These are phyloP conservation scores for Chaitophorus viminalis DNA, from an alignment of 2,888 invertebrate genomes.

Conservation along the genomic window DNA sequence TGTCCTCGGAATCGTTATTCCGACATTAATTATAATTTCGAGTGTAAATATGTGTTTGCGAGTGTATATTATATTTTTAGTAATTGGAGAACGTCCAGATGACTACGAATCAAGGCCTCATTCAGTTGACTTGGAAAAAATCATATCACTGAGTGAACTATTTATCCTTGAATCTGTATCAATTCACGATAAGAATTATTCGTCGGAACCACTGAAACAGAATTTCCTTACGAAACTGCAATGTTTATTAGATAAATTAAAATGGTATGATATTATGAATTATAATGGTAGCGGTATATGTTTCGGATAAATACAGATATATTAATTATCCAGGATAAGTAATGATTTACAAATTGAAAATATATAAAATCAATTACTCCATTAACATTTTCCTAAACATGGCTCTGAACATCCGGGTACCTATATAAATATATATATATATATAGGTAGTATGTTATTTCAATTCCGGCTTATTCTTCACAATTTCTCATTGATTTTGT, in stretches of 20 bases:
- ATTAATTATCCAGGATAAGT: too few relatives aligned
- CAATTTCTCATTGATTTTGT: background rate
- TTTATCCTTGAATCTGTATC: slow-evolving; percentile 30
- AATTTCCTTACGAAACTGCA: slow-evolving; percentile 33
- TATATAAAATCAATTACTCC: too few relatives aligned
- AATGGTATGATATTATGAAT: slow-evolving; percentile 33
- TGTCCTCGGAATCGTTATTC: background rate
- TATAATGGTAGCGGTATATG: too few relatives aligned
- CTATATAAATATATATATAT: too few relatives aligned
- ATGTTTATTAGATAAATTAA: slow-evolving; percentile 38
- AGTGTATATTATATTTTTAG: background rate
- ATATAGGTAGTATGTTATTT: too few relatives aligned
- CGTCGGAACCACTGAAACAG: slow-evolving; percentile 49
- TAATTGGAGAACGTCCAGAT: slow-evolving; percentile 40
- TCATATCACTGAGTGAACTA: slow-evolving; percentile 43
- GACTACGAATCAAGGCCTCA: slow-evolving; percentile 18
- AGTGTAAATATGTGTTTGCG: background rate
- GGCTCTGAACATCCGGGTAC: too few relatives aligned
- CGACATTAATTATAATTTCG: background rate
- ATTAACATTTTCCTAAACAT: too few relatives aligned
- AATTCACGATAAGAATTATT: background rate
- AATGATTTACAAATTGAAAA: too few relatives aligned
- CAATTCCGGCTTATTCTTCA: background rate
- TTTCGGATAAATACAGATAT: too few relatives aligned
- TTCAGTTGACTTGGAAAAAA: slow-evolving; percentile 40